Evolutionary conservation across 2,888 invertebrate species (phyloP).

Genomic region (Rhabditophanes sp.): DNA sequence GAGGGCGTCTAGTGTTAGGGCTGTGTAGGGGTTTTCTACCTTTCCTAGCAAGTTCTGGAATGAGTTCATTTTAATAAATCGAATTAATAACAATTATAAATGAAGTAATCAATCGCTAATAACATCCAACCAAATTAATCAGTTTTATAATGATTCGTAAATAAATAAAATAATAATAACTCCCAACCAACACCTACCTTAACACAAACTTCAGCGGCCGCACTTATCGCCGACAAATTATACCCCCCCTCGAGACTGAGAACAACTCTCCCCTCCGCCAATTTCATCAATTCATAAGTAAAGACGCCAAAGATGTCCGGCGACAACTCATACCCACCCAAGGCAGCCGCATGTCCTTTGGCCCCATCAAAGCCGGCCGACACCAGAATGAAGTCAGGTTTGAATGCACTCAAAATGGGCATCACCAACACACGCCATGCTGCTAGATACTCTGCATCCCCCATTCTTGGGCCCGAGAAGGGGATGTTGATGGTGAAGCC

Average conservation of each 20-base stretch:
- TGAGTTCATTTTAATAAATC: no score
- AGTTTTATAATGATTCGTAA: no score
- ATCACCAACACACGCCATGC: constrained; percentile 73
- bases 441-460: constrained; percentile 69
- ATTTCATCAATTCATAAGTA: constrained; percentile 74
- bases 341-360: constrained; percentile 75
- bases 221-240: constrained; percentile 85
- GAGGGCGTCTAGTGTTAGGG: constrained; percentile 19
- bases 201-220: constrained; percentile 88
- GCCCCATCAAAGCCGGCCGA: constrained; percentile 97
- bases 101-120: no score
- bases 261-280: constrained; percentile 52
- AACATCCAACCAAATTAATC: no score
- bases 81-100: no score
- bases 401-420: constrained; percentile 66
- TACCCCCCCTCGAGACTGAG: constrained; percentile 54
- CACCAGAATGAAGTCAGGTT: constrained; percentile 56
- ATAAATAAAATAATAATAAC: not conserved
- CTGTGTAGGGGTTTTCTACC: no score
- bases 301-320: constrained; percentile 68
- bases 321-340: constrained; percentile 80
- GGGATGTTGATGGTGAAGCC: constrained; percentile 91
- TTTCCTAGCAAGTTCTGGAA: no score
- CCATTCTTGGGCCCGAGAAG: constrained; percentile 78
- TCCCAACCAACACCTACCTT: constrained; percentile 54